phyloP scores from a whole-genome alignment of 2,888 invertebrate species.

The Neelides folsomi region DNA sequence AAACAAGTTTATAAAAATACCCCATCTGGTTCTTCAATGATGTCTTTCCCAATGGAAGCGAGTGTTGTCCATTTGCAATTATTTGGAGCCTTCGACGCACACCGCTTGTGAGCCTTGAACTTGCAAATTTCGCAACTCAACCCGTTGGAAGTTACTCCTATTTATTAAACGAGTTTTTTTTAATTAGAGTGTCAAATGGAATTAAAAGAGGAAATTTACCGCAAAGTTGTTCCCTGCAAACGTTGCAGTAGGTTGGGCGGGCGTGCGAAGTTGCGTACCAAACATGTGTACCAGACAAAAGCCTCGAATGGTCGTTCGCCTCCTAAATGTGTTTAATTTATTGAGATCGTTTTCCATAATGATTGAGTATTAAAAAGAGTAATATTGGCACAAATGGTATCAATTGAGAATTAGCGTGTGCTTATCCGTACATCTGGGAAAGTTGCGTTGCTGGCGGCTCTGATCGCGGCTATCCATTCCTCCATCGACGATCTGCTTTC shows the following conservation, averaged over 20 bases:
- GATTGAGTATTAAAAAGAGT: not conserved
- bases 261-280: conserved; percentile 91
- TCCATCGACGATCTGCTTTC: conserved; percentile 29
- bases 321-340: conserved; percentile 1
- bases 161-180: conserved; percentile 6
- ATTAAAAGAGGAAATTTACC: conserved; percentile 38
- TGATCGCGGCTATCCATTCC: conserved; percentile 29
- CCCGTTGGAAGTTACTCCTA: conserved; percentile 87
- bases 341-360: not conserved
- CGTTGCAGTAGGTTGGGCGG: conserved; percentile 91
- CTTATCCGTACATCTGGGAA: conserved; percentile 14
- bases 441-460: conserved; percentile 20
- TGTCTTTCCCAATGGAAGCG: conserved; percentile 84
- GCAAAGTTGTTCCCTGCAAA: conserved; percentile 79
- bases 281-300: conserved; percentile 25
- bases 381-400: not conserved
- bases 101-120: conserved; percentile 90
- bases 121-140: conserved; percentile 95
- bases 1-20: conserved; percentile 42
- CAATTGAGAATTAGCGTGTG: not conserved
- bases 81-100: conserved; percentile 79
- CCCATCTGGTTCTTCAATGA: conserved; percentile 84
- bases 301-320: conserved; percentile 36
- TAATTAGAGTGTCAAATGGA: not conserved
- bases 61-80: conserved; percentile 97